A percentile compares a stretch with the other conserved stretches of the same genome.
phyloP scores from a whole-genome alignment of 1,140 invertebrate genomes.

The Pomacea maculata region DNA sequence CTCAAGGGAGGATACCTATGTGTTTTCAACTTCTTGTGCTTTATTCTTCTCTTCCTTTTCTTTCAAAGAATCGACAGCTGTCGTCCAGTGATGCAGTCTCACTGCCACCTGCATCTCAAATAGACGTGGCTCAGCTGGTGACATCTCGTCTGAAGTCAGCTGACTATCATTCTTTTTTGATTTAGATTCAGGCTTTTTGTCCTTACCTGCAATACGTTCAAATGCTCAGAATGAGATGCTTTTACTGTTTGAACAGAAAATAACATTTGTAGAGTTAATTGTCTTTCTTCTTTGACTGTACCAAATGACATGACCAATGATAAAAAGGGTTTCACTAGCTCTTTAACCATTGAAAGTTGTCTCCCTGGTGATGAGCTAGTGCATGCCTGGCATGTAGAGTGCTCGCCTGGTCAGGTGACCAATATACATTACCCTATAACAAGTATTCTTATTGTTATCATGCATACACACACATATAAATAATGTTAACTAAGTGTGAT shows the following conservation, averaged over 20 bases:
- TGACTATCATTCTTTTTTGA: slow-evolving; percentile 30
- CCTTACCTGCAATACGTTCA: slow-evolving; percentile 26
- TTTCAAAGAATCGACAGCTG: slow-evolving; percentile 53
- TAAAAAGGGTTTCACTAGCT: background rate
- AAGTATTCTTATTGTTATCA: too few relatives aligned
- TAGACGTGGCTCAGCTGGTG: slow-evolving; percentile 43
- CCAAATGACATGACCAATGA: too few relatives aligned
- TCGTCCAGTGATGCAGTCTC: slow-evolving; percentile 59
- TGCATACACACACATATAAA: too few relatives aligned
- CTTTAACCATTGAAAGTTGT: background rate
- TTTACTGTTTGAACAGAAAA: background rate
- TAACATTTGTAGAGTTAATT: too few relatives aligned
- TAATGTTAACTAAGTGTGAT: too few relatives aligned
- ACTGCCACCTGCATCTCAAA: slow-evolving; percentile 53
- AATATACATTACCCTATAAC: too few relatives aligned
- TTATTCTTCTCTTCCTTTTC: slow-evolving; percentile 52
- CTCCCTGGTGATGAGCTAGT: background rate
- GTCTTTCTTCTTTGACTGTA: too few relatives aligned
- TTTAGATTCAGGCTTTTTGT: slow-evolving; percentile 40
- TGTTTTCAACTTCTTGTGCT: too few relatives aligned
- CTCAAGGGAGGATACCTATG: too few relatives aligned
- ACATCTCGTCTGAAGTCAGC: slow-evolving; percentile 40
- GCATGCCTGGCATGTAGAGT: too few relatives aligned
- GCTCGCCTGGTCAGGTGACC: too few relatives aligned
- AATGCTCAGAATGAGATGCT: background rate